Conservation (phyloP, 2,113 vertebrate genomes). For the zebrafish (Danio rerio) region GRCz12tu NC_133182.1:73858501-73859000, state of each 20-base stretch:
- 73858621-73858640: constrained; percentile 79
- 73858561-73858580: constrained; percentile 70
- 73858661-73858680: constrained; percentile 83
- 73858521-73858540: constrained; percentile 70
- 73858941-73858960: constrained; percentile 35
- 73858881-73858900: constrained; percentile 37
- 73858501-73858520: constrained; percentile 71
- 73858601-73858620: constrained; percentile 64
- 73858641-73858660: constrained; percentile 83
- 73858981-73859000: constrained; percentile 24
- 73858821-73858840: constrained; percentile 64
- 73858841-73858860: constrained; percentile 44
- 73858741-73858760: constrained; percentile 69
- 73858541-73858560: constrained; percentile 69
- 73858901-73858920: constrained; percentile 31
- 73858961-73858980: constrained; percentile 5
- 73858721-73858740: constrained; percentile 79
- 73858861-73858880: constrained; percentile 30
- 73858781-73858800: constrained; percentile 72
- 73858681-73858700: constrained; percentile 76
- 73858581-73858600: constrained; percentile 71
- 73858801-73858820: constrained; percentile 74
- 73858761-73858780: constrained; percentile 64
- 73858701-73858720: constrained; percentile 73
- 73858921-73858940: constrained; percentile 26